These are phyloP conservation scores for Phrynosoma blainvillii DNA, from an alignment of 2,113 vertebrate species.

Conservation along the genomic window DNA sequence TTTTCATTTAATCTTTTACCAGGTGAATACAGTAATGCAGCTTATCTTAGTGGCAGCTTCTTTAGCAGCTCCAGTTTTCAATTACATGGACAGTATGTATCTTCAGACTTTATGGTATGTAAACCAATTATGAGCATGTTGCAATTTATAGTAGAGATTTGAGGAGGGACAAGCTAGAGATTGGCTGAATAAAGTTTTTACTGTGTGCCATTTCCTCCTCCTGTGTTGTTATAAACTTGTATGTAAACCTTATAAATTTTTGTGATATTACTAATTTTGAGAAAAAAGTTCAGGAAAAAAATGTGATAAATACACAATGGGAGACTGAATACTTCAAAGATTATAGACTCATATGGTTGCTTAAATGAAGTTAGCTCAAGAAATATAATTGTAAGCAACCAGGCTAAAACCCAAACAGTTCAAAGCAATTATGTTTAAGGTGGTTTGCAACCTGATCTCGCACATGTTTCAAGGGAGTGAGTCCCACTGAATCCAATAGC, in stretches of 20 bases:
- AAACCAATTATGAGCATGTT: too few species aligned
- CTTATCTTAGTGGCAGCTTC: slow-evolving; percentile 93
- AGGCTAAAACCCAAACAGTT: neutral
- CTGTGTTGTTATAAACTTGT: too few species aligned
- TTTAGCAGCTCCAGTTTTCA: slow-evolving; percentile 94
- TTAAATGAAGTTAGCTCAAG: neutral
- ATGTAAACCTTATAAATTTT: neutral
- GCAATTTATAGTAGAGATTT: too few species aligned
- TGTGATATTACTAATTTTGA: neutral
- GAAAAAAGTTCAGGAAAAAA: neutral
- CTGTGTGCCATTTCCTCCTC: too few species aligned
- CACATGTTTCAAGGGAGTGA: neutral
- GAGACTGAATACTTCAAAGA: neutral
- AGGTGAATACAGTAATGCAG: slow-evolving; percentile 96
- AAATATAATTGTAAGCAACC: neutral
- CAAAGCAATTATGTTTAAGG: neutral
- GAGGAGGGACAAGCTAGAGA: too few species aligned
- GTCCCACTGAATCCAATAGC: neutral
- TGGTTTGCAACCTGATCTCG: neutral
- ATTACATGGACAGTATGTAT: slow-evolving; percentile 90
- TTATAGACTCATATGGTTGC: neutral
- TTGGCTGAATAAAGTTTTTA: too few species aligned
- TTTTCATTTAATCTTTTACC: slow-evolving; percentile 39
- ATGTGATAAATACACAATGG: too few species aligned
- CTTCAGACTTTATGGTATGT: slow-evolving; percentile 94